Conservation (phyloP, 2,797 vertebrate species). For the Hoplostethus mediterraneus region DNA sequence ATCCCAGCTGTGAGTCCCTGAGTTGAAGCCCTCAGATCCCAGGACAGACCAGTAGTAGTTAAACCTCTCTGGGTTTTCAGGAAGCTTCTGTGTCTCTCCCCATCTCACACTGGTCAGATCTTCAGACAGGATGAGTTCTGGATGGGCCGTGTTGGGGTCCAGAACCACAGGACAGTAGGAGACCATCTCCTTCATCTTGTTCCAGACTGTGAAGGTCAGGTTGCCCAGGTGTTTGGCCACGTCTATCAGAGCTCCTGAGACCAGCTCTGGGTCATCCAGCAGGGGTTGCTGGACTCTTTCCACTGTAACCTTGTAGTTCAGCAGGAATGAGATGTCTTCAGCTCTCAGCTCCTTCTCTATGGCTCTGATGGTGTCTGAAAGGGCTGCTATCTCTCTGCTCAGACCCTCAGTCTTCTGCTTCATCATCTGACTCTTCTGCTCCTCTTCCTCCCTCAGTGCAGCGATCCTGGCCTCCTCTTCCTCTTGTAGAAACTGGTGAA, state of each 20-base stretch:
- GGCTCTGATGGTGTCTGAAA: conserved; percentile 4
- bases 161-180: conserved; percentile 16
- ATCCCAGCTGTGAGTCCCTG: no score
- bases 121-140: not conserved
- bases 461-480: conserved; percentile 4
- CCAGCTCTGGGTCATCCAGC: not conserved
- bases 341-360: conserved; percentile 15
- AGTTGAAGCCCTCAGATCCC: no score
- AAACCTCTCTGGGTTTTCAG: no score
- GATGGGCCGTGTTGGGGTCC: conserved; percentile 20
- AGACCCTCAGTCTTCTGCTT: conserved; percentile 1
- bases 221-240: conserved; percentile 26
- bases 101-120: no score
- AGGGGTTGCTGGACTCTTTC: conserved; percentile 21
- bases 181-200: conserved; percentile 10
- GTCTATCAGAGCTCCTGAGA: conserved; percentile 3
- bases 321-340: conserved; percentile 5
- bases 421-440: conserved; percentile 1
- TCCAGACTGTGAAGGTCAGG: conserved; percentile 30
- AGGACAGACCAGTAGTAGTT: no score
- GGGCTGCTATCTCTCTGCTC: conserved; percentile 12
- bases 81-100: no score
- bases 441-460: conserved; percentile 22
- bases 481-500: conserved; percentile 11
- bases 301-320: conserved; percentile 21